phyloP scores from a whole-genome alignment of 2,797 vertebrate genomes.

The Acomys russatus region DNA sequence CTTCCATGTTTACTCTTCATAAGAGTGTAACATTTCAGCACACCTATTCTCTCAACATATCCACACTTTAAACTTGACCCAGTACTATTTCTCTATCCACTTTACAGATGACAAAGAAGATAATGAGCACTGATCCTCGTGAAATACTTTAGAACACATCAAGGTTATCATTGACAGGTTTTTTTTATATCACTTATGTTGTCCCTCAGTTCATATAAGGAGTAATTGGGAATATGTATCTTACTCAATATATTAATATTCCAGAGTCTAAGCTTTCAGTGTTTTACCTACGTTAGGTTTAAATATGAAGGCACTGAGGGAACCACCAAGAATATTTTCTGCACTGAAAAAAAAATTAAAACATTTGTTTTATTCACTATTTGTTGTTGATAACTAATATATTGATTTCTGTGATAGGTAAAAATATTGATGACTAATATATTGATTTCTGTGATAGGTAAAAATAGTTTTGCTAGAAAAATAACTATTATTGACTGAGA shows the following conservation, averaged over 20 bases:
- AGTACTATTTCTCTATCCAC: neutral
- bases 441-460: neutral
- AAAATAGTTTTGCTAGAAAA: neutral
- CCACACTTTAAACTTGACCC: neutral
- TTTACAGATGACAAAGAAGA: conserved; percentile 10
- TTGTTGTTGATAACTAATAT: neutral
- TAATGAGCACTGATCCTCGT: neutral
- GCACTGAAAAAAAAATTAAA: neutral
- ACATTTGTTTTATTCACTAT: neutral
- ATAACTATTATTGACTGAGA: conserved; percentile 12
- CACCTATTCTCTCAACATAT: neutral
- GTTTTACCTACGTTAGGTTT: neutral
- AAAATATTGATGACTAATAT: neutral
- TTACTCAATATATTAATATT: neutral
- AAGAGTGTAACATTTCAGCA: neutral
- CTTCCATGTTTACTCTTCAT: neutral
- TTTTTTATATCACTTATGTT: neutral
- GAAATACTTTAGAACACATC: neutral
- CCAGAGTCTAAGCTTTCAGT: neutral
- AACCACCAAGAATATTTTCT: neutral
- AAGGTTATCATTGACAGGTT: neutral
- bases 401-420: neutral
- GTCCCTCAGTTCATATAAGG: neutral
- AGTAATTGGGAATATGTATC: neutral
- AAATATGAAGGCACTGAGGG: neutral